Evolutionary conservation across 2,797 vertebrate species (phyloP), one percentile per base, ranked within the genome.

Genomic region (Anas bahamensis): DNA sequence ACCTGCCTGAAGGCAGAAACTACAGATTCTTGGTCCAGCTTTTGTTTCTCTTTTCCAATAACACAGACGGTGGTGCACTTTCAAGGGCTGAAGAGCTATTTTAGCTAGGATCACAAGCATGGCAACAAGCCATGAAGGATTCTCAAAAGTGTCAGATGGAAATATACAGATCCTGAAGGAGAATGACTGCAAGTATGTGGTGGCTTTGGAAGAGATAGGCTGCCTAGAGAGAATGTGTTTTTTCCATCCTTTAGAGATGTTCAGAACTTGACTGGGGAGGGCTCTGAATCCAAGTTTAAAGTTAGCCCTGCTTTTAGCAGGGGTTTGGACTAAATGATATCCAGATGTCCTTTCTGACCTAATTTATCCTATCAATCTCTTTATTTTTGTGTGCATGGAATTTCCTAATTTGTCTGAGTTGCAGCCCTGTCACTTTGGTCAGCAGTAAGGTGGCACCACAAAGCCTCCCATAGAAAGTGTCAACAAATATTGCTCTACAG

Each of bases 11-110:
- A 66, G 82, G 65, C 52, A 93, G 75, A 72, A 91, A 70, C 56
- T 68, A 56, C 44, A 46, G 50, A 46, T 79, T 84, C 2, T 15
- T 28, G 13, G 23, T 80, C 76, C 63, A 87, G 35, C 10, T 91
- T 86, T 86, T 84, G 65, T 42, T 91, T 23, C 61, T 65, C 12
- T 41, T 82, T 94, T 88, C 80, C 73, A 71, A 4, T 76, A 89
- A 76, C 48, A 81, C 69, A 86, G 69, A 41, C n/a, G 74, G 42
- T 7, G 7, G 13, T 75, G 55, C 3, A 2, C 0, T 13, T 42
- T 68, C 78, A 94, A 88, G 66, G 72, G 29, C 35, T 61, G 68
- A 83, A 74, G 71, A 88, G 35, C 35, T 80, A 9, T 94, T 94
- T 91, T 93, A 85, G 83, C 3, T 31, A 69, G 59, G 29, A 81